These are phyloP conservation scores for Spea hammondii DNA, from an alignment of 2,797 vertebrate genomes.

Conservation along the genomic window DNA sequence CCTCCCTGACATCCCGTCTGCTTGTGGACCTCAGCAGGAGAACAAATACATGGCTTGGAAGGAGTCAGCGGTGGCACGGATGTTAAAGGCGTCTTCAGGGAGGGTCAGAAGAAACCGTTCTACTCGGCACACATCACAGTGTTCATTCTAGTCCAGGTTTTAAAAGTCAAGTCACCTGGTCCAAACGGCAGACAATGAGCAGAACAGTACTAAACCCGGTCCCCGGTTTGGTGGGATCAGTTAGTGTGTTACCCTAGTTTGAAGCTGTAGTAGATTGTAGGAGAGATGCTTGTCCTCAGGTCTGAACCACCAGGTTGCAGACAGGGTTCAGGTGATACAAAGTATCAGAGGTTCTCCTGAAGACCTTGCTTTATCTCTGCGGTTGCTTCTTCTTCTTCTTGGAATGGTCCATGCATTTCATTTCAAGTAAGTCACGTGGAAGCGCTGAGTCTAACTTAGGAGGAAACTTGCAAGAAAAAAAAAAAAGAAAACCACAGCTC, in stretches of 20 bases:
- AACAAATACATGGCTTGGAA: slow-evolving; percentile 16
- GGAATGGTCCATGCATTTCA: slow-evolving; percentile 21
- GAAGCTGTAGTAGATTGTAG: too few relatives aligned
- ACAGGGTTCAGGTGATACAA: background rate
- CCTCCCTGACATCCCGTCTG: slow-evolving; percentile 62
- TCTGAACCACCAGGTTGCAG: background rate
- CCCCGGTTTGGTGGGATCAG: background rate
- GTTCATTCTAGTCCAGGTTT: too few relatives aligned
- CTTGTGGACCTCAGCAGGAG: slow-evolving; percentile 26
- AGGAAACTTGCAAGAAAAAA: slow-evolving; percentile 39
- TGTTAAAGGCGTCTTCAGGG: background rate
- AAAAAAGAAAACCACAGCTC: slow-evolving; percentile 36
- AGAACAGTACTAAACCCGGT: background rate
- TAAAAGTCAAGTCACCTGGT: background rate
- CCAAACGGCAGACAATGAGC: too few relatives aligned
- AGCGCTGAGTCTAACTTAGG: slow-evolving; percentile 47
- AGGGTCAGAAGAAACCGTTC: background rate
- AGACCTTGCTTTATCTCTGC: background rate
- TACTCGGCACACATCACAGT: too few relatives aligned
- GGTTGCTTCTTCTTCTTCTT: slow-evolving; percentile 32
- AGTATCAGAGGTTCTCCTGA: slow-evolving; percentile 14
- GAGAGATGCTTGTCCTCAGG: too few relatives aligned
- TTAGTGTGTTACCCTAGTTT: too few relatives aligned
- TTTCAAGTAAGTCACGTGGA: slow-evolving; percentile 66
- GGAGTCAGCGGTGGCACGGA: background rate